Evolutionary conservation across 2,113 vertebrate species (phyloP), one percentile per base, ranked within the genome.

Genomic region (Gobio gobio): DNA sequence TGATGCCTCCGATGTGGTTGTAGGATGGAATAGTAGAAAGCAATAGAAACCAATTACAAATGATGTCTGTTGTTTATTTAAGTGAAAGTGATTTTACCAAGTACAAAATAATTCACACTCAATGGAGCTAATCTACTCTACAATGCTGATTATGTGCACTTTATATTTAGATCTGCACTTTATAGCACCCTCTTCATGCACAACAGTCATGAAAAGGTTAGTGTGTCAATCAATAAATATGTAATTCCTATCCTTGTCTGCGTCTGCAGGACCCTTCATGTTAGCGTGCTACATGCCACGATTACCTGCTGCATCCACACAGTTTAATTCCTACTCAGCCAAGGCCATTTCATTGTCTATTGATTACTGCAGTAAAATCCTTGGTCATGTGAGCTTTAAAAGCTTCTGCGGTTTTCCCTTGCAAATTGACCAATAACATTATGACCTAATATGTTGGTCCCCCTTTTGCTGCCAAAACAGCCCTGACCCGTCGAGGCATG

Each of bases 161-260:
- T 18, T n/a, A 24, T 16, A 33, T 40, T 78, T 13, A 40, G 7
- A 56, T 76, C 40, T 45, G 18, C 82, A 56, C 78, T 33, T 75
- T 66, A 81, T 3, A 18, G 58, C 63, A 75, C 13, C 20, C 54
- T 16, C 58, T 51, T 13, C 74, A 45, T 26, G 36, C 20, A 70
- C 36, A 63, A 77, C 77, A 59, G 82, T 75, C 82, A 78, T 58
- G 59, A 66, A 92, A 94, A 93, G 91, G 92, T 92, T 91, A 92
- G 82, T 43, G 86, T 91, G 87, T 83, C 89, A 88, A 92, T 93
- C 92, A 90, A 93, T 93, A 92, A 68, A 22, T 80, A 45, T 74
- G 70, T 86, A 45, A 77, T 61, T 22, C 16, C 56, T 63, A 70
- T 24, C 14, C 16, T 3, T 3, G 5, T 79, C 24, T 26, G 9